A percentile compares a stretch with the other conserved stretches of the same genome.
Evolutionary conservation across 1,140 invertebrate genomes (phyloP).

Genomic region (Zaprionus camerounensis): DNA sequence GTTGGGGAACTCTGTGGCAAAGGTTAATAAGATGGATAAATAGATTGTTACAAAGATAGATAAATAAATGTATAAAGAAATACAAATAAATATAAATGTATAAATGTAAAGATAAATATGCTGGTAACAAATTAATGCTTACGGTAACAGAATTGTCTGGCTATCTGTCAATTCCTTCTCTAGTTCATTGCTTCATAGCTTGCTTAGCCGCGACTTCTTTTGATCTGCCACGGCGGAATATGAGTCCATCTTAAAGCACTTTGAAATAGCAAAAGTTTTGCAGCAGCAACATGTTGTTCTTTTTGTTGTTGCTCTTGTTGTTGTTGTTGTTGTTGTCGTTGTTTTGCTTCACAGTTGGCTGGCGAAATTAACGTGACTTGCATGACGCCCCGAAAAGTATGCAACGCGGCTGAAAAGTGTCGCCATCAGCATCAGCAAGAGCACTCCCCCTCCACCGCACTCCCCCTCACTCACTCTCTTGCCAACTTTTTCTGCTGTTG

Average conservation of each 20-base stretch:
- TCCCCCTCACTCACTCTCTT: neutral
- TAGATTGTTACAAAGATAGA: no score
- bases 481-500: constrained; percentile 60
- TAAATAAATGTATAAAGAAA: no score
- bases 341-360: constrained; percentile 71
- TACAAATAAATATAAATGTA: no score
- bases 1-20: no score
- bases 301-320: constrained; percentile 21
- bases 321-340: constrained; percentile 21
- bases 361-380: constrained; percentile 78
- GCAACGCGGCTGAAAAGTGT: constrained; percentile 76
- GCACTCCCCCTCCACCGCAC: neutral
- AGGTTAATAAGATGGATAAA: no score
- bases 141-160: no score
- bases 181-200: neutral
- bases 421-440: constrained; percentile 57
- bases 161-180: no score
- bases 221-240: constrained; percentile 50
- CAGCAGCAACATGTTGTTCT: constrained; percentile 24
- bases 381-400: constrained; percentile 74
- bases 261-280: constrained; percentile 70
- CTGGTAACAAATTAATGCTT: no score
- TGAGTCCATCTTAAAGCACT: constrained; percentile 63
- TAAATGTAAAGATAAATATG: no score
- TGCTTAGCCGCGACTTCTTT: constrained; percentile 17